phyloP scores from a whole-genome alignment of 2,113 vertebrate genomes.

The Montifringilla adamsi region DNA sequence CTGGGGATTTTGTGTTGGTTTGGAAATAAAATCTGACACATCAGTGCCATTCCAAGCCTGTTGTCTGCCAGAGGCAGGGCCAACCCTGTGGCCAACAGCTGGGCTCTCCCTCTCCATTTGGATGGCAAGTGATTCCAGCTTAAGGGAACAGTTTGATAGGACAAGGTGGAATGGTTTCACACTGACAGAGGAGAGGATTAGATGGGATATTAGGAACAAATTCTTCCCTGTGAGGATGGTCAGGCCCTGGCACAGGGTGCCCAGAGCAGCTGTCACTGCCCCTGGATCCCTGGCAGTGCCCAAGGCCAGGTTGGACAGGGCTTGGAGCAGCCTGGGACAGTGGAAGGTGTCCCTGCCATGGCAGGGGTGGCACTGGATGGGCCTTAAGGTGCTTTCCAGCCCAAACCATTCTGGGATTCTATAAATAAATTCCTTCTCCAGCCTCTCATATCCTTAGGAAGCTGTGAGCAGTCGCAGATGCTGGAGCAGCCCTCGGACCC shows the following conservation, averaged over 20 bases:
- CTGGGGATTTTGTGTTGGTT: background rate
- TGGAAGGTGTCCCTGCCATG: background rate
- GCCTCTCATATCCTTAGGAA: background rate
- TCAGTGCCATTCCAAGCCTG: rapidly evolving
- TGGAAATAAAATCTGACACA: background rate
- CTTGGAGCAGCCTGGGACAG: background rate
- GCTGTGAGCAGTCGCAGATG: background rate
- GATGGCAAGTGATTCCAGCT: background rate
- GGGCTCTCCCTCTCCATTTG: background rate
- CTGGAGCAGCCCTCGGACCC: rapidly evolving
- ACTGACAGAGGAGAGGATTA: background rate
- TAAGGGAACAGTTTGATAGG: background rate
- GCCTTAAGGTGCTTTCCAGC: background rate
- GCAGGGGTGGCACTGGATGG: rapidly evolving
- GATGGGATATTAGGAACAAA: background rate
- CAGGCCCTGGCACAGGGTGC: background rate
- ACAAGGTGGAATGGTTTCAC: background rate
- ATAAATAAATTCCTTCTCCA: background rate
- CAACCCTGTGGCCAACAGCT: background rate
- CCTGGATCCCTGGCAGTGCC: background rate
- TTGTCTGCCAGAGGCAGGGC: background rate
- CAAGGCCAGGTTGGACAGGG: rapidly evolving
- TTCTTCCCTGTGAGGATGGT: background rate
- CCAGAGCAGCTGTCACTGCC: background rate
- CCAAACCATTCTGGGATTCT: background rate